Evolutionary conservation across 2,113 vertebrate species (phyloP), one percentile per base, ranked within the genome.

Genomic region (Mobula birostris): DNA sequence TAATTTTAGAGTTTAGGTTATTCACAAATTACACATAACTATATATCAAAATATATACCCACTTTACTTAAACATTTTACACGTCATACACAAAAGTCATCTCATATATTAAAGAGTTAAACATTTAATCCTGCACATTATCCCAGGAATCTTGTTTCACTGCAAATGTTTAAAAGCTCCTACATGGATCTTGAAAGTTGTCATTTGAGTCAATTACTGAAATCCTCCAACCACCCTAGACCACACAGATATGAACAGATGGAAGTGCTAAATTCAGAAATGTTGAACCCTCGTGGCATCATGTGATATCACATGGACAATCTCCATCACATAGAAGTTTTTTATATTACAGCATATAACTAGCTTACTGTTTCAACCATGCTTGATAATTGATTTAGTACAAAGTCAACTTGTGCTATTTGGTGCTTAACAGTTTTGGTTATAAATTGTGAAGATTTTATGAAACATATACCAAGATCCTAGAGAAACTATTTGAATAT

Each of bases 241-340:
- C 36, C 91, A 72, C 32, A 74, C 40, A 74, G 70, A 93, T 66
- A 74, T 56, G 70, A 74, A 91, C 40, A 27, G 48, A 87, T 32
- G 32, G 72, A 72, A 74, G 70, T 19, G 66, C 14, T 32, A 90
- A 61, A 63, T 29, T 93, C 66, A 93, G 68, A 93, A 93, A 40
- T 29, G 68, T 29, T 48, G 32, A 93, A 93, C 74, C 40, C 91
- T 56, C 21, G 40, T 76, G 91, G 17, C 40, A 93, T 93, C 91
- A 93, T 93, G 91, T 93, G 68, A 48, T 93, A 93, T 74, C 91
- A 93, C 91, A 93, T 93, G 91, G 91, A 29, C 5, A 7, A 93
- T 74, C 36, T 76, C 36, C 70, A 1, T 15, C 56, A 24, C 85
- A 93, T 48, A 72, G 76, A 29, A 93, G 40, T 7, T 70, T 24